A percentile compares a stretch with the other conserved stretches of the same genome.
phyloP scores from a whole-genome alignment of 2,113 vertebrate genomes.

The Neotragus moschatus region DNA sequence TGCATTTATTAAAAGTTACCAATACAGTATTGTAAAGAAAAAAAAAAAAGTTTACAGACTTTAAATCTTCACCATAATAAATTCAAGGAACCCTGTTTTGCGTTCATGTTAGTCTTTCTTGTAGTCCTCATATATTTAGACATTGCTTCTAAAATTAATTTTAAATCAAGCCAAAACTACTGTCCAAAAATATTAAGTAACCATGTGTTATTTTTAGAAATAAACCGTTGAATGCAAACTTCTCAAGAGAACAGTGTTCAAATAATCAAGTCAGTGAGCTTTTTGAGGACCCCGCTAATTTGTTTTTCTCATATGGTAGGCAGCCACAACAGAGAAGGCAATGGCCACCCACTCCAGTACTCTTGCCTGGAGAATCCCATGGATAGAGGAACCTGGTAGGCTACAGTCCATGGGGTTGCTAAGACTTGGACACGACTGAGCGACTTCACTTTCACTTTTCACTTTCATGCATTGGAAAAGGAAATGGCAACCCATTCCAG shows the following conservation, averaged over 20 bases:
- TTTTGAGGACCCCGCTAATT: background rate
- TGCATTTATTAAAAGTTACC: background rate
- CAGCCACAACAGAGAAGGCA: too few species aligned
- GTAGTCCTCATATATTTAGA: background rate
- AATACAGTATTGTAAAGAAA: too few species aligned
- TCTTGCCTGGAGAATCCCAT: too few species aligned
- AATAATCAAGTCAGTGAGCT: background rate
- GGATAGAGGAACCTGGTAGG: too few species aligned
- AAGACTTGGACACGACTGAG: rapidly evolving
- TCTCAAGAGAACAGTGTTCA: background rate
- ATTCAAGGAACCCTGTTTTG: background rate
- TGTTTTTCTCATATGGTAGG: background rate
- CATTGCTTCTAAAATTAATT: background rate
- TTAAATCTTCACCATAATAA: background rate
- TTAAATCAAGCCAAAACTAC: background rate
- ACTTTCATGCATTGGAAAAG: too few species aligned
- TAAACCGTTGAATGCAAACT: background rate
- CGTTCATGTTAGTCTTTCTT: background rate
- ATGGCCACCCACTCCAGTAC: too few species aligned
- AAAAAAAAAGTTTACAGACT: background rate
- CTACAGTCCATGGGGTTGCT: too few species aligned
- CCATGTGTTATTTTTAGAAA: background rate
- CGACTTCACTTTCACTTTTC: too few species aligned
- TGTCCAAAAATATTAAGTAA: background rate
- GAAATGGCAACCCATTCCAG: too few species aligned